phyloP scores from a whole-genome alignment of 1,140 invertebrate genomes.

The Oryctes rhinoceros region DNA sequence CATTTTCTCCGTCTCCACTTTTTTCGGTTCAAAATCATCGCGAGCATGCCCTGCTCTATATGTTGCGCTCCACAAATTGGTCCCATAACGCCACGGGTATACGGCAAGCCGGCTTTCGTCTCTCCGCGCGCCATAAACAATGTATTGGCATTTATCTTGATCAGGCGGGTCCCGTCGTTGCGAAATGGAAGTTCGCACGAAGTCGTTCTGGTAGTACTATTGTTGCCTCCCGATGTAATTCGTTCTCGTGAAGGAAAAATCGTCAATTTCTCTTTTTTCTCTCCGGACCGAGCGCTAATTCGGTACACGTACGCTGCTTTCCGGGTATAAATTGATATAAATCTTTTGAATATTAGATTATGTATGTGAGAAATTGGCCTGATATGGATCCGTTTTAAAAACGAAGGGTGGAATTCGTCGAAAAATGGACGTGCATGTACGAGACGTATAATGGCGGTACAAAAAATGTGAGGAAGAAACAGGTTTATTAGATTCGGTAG shows the following conservation, averaged over 20 bases:
- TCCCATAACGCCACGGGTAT: background rate
- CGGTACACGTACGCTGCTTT: constrained; percentile 31
- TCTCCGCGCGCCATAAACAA: constrained; percentile 15
- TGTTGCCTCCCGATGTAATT: constrained; percentile 14
- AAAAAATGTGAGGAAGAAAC: too few relatives aligned
- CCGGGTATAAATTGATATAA: constrained; percentile 20
- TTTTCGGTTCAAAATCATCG: background rate
- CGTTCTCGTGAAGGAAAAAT: constrained; percentile 27
- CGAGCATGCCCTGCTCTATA: background rate
- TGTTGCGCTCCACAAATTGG: background rate
- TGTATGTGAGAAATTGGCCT: constrained; percentile 23
- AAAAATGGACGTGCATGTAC: too few relatives aligned
- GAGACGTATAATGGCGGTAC: too few relatives aligned
- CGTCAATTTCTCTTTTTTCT: constrained; percentile 16
- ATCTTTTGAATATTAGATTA: constrained; percentile 31
- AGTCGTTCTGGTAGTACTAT: background rate
- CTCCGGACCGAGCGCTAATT: background rate
- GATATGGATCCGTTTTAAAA: background rate
- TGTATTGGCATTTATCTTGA: constrained; percentile 33
- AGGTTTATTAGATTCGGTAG: too few relatives aligned
- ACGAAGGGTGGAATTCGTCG: too few relatives aligned
- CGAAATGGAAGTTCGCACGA: constrained; percentile 1
- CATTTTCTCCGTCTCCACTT: too few relatives aligned
- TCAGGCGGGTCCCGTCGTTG: background rate
- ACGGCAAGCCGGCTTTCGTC: background rate